Evolutionary conservation across 2,888 invertebrate genomes (phyloP), one percentile per base, ranked within the genome.

Genomic region (Xylota segnis): DNA sequence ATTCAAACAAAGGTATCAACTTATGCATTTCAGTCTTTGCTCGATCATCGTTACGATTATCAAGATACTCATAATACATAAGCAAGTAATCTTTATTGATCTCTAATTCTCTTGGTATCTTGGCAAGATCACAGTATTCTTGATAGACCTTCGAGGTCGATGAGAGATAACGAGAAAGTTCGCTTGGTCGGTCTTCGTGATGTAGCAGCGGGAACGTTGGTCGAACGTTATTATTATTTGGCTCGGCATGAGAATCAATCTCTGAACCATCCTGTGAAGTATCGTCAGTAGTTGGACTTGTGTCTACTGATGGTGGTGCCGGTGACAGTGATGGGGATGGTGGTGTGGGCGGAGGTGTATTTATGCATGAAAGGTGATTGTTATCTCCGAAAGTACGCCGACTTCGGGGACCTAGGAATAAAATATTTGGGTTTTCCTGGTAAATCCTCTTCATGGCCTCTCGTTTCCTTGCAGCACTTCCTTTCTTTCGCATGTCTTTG

Each of bases 321-420:
- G 54, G 70, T 2, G 70, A 77, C 10, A 40, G n/a, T 1, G 66
- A 70, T 14, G 59, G 66, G 5, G 68, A 68, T 4, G 84, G 84
- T 4, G 84, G 84, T 0, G 84, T 84, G 5, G 81, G 84, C 9
- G 84, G 84, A 4, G 81, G 84, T 0, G 84, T 81, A 7, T 45
- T 79, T 45, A 83, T 79, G 6, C 81, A 76, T 37, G 12, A 5
- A 18, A 34, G 16, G 10, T 43, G 52, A 32, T 63, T 72, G 5
- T 50, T 43, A 4, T 61, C 61, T 12, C 5, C 5, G 1, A 37
- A 37, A 4, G 9, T 34, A 0, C 58, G 58, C 18, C 18, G 58
- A 37, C 12, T 14, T 5, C 34, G 37, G 10, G 1, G 14, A 0
- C 43, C n/a, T 14, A 14, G 4, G 2, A 43, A 14, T 4, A 43